Evolutionary conservation across 2,113 vertebrate genomes (phyloP).

Genomic region (Megaceryle torquata): DNA sequence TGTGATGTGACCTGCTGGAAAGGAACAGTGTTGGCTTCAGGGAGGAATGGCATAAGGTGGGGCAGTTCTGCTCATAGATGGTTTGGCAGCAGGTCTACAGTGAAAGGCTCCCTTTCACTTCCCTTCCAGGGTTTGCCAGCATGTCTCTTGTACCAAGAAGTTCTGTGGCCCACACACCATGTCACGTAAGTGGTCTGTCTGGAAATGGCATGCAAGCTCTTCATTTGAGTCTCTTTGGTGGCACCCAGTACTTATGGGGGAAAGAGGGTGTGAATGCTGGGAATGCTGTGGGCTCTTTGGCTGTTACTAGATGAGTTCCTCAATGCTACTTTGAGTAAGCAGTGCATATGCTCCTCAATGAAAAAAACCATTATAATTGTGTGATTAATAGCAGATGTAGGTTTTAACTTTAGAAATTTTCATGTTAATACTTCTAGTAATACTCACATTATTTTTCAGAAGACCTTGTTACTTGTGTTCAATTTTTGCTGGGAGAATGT

Average conservation of each 20-base stretch:
- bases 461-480: background rate
- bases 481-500: background rate
- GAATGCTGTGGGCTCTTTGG: accelerated
- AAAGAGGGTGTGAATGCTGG: background rate
- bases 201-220: background rate
- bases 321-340: background rate
- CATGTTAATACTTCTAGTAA: accelerated
- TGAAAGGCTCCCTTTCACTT: background rate
- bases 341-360: background rate
- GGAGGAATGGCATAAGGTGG: accelerated
- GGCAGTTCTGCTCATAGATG: background rate
- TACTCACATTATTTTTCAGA: background rate
- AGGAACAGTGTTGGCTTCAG: background rate
- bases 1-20: background rate
- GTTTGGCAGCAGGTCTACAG: background rate
- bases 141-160: background rate
- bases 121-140: background rate
- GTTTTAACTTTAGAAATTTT: background rate
- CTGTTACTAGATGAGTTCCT: accelerated
- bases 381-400: background rate
- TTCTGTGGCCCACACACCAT: background rate
- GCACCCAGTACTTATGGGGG: background rate
- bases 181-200: background rate
- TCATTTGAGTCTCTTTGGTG: background rate
- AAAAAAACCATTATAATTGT: background rate